These are phyloP conservation scores for Atta texana DNA, from an alignment of 1,140 invertebrate genomes.

Conservation along the genomic window DNA sequence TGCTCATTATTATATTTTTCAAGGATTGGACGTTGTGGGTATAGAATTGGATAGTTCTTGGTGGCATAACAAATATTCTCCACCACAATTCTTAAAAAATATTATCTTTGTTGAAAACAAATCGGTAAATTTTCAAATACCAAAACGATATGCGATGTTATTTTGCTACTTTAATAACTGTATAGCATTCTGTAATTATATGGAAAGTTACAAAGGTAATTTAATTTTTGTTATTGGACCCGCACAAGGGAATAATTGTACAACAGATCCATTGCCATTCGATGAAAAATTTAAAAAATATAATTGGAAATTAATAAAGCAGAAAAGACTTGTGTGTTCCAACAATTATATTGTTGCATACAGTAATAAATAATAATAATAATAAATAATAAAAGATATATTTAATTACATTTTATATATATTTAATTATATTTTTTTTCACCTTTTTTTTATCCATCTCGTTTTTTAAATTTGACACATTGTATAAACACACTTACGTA, in stretches of 20 bases:
- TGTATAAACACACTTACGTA: too few species aligned
- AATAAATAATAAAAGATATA: too few species aligned
- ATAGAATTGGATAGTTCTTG: slow-evolving; percentile 88
- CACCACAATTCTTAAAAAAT: slow-evolving; percentile 86
- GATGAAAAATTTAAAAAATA: slow-evolving; percentile 83
- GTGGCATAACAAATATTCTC: slow-evolving; percentile 88
- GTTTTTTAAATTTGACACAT: too few species aligned
- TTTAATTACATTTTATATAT: too few species aligned
- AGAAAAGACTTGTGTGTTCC: slow-evolving; percentile 83
- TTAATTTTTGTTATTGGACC: slow-evolving; percentile 91
- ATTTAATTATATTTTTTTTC: too few species aligned
- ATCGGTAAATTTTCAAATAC: slow-evolving; percentile 71
- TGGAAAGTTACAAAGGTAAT: slow-evolving; percentile 88
- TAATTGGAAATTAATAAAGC: slow-evolving; percentile 78
- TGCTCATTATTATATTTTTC: slow-evolving; percentile 61
- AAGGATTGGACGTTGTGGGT: slow-evolving; percentile 85
- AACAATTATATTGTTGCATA: slow-evolving; percentile 86
- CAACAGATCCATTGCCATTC: slow-evolving; percentile 90
- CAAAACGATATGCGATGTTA: slow-evolving; percentile 87
- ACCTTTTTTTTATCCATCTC: too few species aligned
- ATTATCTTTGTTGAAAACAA: slow-evolving; percentile 81
- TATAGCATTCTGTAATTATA: slow-evolving; percentile 89
- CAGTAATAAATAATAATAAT: slow-evolving; percentile 67
- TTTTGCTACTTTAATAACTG: slow-evolving; percentile 93
- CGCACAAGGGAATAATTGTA: slow-evolving; percentile 87